Percentiles rank a stretch among this genome's conserved stretches.
Conservation (phyloP, 2,113 vertebrate species). For the Solea senegalensis region DNA sequence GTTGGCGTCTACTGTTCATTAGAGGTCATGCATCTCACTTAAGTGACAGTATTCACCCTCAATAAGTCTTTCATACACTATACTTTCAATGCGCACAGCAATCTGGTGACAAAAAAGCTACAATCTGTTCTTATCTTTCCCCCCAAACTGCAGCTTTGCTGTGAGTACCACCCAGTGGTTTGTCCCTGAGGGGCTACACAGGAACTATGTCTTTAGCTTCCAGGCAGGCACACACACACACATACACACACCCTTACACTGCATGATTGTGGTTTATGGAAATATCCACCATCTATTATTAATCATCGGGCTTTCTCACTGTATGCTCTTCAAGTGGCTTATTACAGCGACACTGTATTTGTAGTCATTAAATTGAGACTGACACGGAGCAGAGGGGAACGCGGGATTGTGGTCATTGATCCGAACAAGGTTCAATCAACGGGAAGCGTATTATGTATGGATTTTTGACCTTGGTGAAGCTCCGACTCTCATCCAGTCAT, state of each 20-base stretch:
- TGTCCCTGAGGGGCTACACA: constrained; percentile 38
- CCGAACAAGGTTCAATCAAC: constrained; percentile 38
- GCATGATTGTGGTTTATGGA: constrained; percentile 14
- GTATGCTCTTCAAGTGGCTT: not conserved
- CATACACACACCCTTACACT: not conserved
- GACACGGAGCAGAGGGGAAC: not conserved
- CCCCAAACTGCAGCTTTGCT: constrained; percentile 30
- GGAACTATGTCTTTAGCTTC: constrained; percentile 41
- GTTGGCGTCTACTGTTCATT: no score
- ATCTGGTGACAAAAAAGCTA: no score
- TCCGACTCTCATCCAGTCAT: constrained; percentile 33
- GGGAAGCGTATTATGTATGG: constrained; percentile 42
- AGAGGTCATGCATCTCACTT: no score
- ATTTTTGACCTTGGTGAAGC: constrained; percentile 53
- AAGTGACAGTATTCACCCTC: no score
- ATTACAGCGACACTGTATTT: constrained; percentile 24
- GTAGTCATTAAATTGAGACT: constrained; percentile 10
- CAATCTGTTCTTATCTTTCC: constrained; percentile 55
- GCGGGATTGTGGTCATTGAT: constrained; percentile 39
- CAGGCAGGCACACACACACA: constrained; percentile 1
- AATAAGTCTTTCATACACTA: no score
- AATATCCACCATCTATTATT: constrained; percentile 19
- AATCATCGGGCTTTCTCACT: constrained; percentile 18
- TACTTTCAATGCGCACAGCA: no score
- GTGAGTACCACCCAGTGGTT: constrained; percentile 58